Evolutionary conservation across 2,797 vertebrate species (phyloP).

Genomic region (Masticophis lateralis): DNA sequence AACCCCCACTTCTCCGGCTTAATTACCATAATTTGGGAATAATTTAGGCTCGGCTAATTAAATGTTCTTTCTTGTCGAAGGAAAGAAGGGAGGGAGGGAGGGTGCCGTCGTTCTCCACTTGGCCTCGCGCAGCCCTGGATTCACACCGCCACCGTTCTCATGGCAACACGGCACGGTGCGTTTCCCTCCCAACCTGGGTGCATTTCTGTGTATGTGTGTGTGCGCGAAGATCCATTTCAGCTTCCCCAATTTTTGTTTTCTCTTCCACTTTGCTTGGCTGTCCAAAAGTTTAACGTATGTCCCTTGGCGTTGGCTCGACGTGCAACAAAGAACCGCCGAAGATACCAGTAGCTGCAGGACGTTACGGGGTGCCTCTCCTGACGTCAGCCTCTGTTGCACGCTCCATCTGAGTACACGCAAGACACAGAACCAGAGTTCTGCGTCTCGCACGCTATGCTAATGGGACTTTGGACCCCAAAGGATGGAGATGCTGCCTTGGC

Average conservation of each 20-base stretch:
- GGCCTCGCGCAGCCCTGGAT: not conserved
- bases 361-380: not conserved
- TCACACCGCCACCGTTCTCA: not conserved
- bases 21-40: not conserved
- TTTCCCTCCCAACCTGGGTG: not conserved
- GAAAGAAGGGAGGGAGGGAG: not conserved
- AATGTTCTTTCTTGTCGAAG: not conserved
- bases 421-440: not conserved
- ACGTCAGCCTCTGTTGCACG: not conserved
- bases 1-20: not conserved
- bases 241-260: not conserved
- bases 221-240: not conserved
- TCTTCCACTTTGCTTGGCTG: not conserved
- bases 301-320: not conserved
- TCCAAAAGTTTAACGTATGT: not conserved
- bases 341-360: not conserved
- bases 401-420: not conserved
- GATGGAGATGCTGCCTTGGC: not conserved
- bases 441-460: not conserved
- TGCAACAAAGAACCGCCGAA: rapidly evolving
- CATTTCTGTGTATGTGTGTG: not conserved
- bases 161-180: not conserved
- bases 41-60: not conserved
- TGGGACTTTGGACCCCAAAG: not conserved
- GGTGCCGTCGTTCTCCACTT: not conserved